Base-by-base conservation (phyloP, 2,113 vertebrate genomes). In the Ictidomys tridecemlineatus region DNA sequence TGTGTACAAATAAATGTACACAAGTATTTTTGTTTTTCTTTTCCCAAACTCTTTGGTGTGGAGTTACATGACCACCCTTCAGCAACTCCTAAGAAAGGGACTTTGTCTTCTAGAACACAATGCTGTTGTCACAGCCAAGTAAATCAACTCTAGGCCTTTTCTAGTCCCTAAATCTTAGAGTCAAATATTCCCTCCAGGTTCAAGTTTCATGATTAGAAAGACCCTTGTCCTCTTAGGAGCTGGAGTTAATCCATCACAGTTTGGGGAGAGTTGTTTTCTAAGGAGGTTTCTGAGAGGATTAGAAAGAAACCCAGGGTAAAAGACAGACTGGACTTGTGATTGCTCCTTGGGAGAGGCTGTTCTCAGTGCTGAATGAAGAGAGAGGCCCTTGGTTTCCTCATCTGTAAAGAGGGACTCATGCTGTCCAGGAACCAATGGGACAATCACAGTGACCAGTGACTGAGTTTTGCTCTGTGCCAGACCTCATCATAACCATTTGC, bases 141-240 rank as follows among this genome's bases (percentile, higher is more conserved):
- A 77, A 67, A 30, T 18, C 4, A 45, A 48, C 20, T 18, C 65
- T 76, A 70, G 30, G 26, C 65, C 39, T 8, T 28, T 32, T n/a
- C 34, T 32, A 70, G 16, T 34, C 85, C 69, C 10, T 80, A 61
- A 30, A 22, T 58, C 5, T 79, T 61, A 79, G 73, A 37, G 51
- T 37, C 7, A 69, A 42, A 56, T 70, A 34, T 10, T 79, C 51
- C 51, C 34, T 82, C 34, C 14, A 20, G 51, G 51, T 63, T 61
- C 79, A 48, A 42, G 72, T 58, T 61, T 92, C 72, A 80, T n/a
- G 53, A 94, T 88, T 72, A 94, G 34, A 80, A 88, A 48, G 65
- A 82, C 51, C 32, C 12, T 67, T 80, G 65, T 48, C 48, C 34
- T 63, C 51, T 88, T 48, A 94, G 18, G 42, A 82, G 42, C 85